Evolutionary conservation across 1,140 invertebrate genomes (phyloP).

Genomic region (Formica selysi): DNA sequence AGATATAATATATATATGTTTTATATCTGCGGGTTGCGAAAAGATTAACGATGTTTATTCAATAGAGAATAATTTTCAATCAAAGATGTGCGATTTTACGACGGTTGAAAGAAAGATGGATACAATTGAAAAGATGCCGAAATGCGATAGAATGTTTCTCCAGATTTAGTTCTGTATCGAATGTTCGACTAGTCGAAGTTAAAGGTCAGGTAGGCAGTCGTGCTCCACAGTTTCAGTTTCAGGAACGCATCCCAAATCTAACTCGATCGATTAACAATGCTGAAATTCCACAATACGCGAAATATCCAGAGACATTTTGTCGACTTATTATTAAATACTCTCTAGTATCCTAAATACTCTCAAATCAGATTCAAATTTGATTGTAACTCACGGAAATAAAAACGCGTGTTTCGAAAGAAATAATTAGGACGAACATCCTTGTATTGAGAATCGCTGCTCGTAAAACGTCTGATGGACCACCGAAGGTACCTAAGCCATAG

Average conservation of each 20-base stretch:
- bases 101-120: constrained; percentile 74
- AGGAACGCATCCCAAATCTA: no score
- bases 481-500: no score
- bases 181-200: constrained; percentile 68
- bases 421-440: no score
- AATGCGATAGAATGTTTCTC: constrained; percentile 81
- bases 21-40: not conserved
- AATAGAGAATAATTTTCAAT: constrained; percentile 24
- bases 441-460: no score
- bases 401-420: no score
- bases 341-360: not conserved
- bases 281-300: not conserved
- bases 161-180: constrained; percentile 58
- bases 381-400: not conserved
- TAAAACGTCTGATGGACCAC: no score
- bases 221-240: no score
- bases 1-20: not conserved
- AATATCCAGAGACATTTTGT: not conserved
- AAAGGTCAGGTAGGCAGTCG: constrained; percentile 80
- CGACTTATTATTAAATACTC: not conserved
- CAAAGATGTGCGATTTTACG: not conserved
- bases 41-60: not conserved
- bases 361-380: not conserved
- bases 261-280: no score
- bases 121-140: constrained; percentile 78